These are phyloP conservation scores for Amaurobius ferox DNA, from an alignment of 2,888 invertebrate genomes.

Conservation along the genomic window DNA sequence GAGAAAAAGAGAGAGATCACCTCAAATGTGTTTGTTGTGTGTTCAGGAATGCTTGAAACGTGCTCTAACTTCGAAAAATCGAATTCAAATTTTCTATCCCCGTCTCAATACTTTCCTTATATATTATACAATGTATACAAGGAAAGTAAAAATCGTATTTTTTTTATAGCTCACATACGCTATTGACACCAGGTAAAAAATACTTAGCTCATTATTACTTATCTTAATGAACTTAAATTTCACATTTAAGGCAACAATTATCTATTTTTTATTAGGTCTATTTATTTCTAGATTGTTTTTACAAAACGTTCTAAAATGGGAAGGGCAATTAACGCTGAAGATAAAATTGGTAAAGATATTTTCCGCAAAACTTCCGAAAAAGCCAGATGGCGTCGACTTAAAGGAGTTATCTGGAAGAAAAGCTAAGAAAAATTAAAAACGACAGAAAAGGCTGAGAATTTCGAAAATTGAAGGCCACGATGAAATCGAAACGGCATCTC, in stretches of 20 bases:
- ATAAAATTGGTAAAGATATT: slow-evolving; percentile 8
- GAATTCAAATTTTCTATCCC: no score
- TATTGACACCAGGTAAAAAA: no score
- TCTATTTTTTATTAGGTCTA: not conserved
- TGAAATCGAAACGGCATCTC: slow-evolving; percentile 59
- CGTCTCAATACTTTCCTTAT: no score
- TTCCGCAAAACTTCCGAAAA: slow-evolving; percentile 42
- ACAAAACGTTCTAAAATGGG: slow-evolving; percentile 15
- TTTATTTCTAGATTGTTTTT: not conserved
- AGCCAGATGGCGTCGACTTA: slow-evolving; percentile 45
- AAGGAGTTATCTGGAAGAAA: slow-evolving; percentile 11
- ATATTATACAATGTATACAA: no score
- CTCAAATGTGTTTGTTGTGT: no score
- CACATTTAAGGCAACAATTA: not conserved
- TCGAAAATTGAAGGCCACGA: slow-evolving; percentile 54
- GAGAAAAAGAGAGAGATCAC: no score
- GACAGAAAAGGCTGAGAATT: slow-evolving; percentile 28
- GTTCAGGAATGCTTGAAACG: no score
- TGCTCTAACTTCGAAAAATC: no score
- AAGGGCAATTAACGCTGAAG: slow-evolving; percentile 1
- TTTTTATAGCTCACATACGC: no score
- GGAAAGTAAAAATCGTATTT: no score
- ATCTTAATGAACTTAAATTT: no score
- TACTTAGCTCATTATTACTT: no score
- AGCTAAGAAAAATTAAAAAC: slow-evolving; percentile 7